Evolutionary conservation across 2,888 invertebrate species (phyloP).

Genomic region (Ischnus inquisitorius): DNA sequence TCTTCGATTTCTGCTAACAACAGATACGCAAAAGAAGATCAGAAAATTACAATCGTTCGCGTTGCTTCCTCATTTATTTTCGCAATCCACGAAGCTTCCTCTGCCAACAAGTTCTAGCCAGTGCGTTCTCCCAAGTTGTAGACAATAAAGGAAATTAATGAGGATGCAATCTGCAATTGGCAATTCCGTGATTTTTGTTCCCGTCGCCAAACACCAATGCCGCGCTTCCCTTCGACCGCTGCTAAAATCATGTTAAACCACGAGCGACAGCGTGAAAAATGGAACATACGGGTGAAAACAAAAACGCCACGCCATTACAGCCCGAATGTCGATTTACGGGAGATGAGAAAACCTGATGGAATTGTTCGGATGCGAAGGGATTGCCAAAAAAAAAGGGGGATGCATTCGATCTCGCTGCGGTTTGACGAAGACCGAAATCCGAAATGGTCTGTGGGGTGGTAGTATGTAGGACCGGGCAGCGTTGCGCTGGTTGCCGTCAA

Average conservation of each 20-base stretch:
- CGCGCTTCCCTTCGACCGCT: neutral
- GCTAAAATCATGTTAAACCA: neutral
- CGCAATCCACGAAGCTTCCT: too few species aligned
- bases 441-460: constrained; percentile 7
- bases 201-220: neutral
- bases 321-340: neutral
- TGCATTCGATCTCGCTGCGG: constrained; percentile 49
- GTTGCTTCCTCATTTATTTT: too few species aligned
- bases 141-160: too few species aligned
- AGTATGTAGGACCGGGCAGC: constrained; percentile 5
- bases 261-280: neutral
- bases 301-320: neutral
- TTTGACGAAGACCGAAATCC: constrained; percentile 52
- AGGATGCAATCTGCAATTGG: too few species aligned
- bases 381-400: neutral
- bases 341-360: neutral
- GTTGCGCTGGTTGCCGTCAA: constrained; percentile 72
- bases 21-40: too few species aligned
- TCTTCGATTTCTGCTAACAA: too few species aligned
- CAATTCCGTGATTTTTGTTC: too few species aligned
- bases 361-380: neutral
- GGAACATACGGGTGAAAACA: neutral
- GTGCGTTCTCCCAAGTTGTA: too few species aligned
- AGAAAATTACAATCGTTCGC: too few species aligned
- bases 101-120: too few species aligned